Base-by-base conservation (phyloP, 2,797 vertebrate species). In the Poeciliopsis turneri region DNA sequence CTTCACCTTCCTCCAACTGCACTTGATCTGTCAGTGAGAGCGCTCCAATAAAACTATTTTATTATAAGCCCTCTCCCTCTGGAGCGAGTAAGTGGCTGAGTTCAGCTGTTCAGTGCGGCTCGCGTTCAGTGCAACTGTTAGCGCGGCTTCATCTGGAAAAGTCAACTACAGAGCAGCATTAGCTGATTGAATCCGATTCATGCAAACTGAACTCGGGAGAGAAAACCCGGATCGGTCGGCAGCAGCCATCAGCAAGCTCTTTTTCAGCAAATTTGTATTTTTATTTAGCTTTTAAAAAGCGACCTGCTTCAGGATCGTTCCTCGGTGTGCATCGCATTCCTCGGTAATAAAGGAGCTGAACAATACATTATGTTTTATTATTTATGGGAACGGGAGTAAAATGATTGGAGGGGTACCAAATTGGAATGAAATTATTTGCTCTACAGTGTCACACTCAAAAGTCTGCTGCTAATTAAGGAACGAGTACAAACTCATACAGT, bases 151-250 rank as follows among this genome's bases (percentile, higher is more conserved):
- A 91, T 92, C 89, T 81, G 84, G 80, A 77, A 41, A 66, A 86
- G 86, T 85, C 85, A 51, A 87, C 84, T 69, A 61, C 70, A 64
- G 78, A 20, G 75, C 79, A 71, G 86, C 93, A 93, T 95, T 94
- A 94, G 89, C 90, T 92, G 90, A 95, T 94, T 94, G 89, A 92
- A 92, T 51, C 87, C 85, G 72, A 75, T 81, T 70, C 76, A 64
- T 55, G 68, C 39, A 64, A 80, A 87, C 80, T 86, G 46, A 81
- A 84, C 46, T 41, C 61, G 61, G 55, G 39, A 73, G 46, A 70
- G 30, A 71, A 78, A 72, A 79, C 28, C 51, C 43, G 30, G 55
- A 57, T 77, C 55, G 46, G 53, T 39, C 73, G 64, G 28, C 33
- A 23, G 70, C 15, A 33, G 64, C 33, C 64, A 68, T 39, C 30